Conservation (phyloP, 2,888 invertebrate genomes). For the Cyclophora punctaria region DNA sequence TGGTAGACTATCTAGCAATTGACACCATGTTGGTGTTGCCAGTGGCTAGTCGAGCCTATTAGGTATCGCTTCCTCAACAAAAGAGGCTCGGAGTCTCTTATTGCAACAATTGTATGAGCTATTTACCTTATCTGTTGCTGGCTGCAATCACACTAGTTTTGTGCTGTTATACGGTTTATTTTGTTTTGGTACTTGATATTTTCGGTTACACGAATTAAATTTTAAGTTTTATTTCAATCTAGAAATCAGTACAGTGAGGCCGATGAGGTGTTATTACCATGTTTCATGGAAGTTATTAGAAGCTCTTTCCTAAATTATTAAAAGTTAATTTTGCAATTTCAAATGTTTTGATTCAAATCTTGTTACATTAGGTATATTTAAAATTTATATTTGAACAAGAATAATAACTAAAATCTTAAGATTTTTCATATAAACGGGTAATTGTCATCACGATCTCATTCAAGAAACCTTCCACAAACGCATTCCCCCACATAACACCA, state of each 20-base stretch:
- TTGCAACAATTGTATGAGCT: conserved; percentile 73
- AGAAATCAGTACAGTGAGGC: no score
- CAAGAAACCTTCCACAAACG: neutral
- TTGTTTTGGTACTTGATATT: conserved; percentile 34
- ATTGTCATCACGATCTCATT: neutral
- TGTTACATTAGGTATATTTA: no score
- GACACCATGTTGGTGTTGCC: conserved; percentile 68
- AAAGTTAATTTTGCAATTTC: no score
- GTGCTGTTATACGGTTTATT: conserved; percentile 26
- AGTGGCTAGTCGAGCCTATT: conserved; percentile 58
- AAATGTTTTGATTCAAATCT: no score
- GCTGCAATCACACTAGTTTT: conserved; percentile 63
- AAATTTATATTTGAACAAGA: no score
- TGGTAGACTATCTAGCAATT: conserved; percentile 46
- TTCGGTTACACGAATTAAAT: neutral
- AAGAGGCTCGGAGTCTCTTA: conserved; percentile 62
- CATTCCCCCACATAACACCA: neutral
- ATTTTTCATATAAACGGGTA: no score
- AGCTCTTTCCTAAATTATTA: no score
- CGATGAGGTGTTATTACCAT: no score
- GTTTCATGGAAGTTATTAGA: no score
- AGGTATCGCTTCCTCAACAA: conserved; percentile 69
- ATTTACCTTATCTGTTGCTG: conserved; percentile 71
- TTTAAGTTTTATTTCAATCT: no score
- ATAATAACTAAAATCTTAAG: no score